A percentile compares a stretch with the other conserved stretches of the same genome.
Conservation (phyloP, 1,140 invertebrate species). For the Nylanderia fulva region DNA sequence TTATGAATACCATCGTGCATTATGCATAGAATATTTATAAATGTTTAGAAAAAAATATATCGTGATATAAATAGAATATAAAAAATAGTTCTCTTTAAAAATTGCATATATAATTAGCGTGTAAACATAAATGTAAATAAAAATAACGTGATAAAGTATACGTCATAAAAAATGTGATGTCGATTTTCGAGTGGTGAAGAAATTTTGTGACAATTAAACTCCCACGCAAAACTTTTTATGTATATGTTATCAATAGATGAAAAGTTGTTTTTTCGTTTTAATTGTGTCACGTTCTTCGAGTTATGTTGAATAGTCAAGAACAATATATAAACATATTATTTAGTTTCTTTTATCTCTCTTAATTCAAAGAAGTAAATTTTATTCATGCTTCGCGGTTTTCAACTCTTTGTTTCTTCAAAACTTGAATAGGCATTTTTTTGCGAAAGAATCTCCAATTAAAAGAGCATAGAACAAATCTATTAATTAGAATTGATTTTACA, state of each 20-base stretch:
- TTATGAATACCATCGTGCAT: no score
- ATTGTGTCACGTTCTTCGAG: neutral
- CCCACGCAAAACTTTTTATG: neutral
- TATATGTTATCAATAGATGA: neutral
- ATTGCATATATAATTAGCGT: neutral
- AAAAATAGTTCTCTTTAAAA: neutral
- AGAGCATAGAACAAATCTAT: neutral
- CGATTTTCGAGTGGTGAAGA: neutral
- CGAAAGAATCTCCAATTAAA: neutral
- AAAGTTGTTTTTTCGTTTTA: neutral
- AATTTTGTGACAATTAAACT: neutral
- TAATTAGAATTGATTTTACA: no score
- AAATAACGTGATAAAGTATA: neutral
- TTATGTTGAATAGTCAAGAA: neutral
- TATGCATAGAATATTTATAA: no score
- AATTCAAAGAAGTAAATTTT: neutral
- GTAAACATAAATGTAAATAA: neutral
- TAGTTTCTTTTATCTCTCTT: neutral
- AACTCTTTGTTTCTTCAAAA: neutral
- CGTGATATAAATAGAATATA: neutral
- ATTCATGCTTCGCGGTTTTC: neutral
- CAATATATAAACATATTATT: neutral
- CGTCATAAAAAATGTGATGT: neutral
- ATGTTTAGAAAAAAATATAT: no score
- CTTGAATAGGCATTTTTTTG: neutral